Conservation (phyloP, 2,113 vertebrate genomes). For the Formicarius rufipectus region DNA sequence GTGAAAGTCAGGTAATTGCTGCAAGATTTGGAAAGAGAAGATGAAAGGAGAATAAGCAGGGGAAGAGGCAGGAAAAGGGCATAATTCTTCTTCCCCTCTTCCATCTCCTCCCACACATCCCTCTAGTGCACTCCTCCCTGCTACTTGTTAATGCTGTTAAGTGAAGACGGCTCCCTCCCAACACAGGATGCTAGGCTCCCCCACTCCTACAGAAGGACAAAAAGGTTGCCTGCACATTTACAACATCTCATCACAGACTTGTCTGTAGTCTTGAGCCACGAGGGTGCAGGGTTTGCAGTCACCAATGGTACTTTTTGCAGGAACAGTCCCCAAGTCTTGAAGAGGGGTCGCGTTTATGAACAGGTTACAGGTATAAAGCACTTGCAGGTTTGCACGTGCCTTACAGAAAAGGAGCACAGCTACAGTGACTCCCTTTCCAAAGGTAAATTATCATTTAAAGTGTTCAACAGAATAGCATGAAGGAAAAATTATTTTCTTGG, state of each 20-base stretch:
- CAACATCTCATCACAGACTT: neutral
- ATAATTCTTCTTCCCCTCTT: neutral
- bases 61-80: neutral
- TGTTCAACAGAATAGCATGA: neutral
- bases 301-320: neutral
- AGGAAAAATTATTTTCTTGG: neutral
- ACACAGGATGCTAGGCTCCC: neutral
- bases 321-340: neutral
- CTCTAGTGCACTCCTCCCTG: neutral
- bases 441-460: neutral
- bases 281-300: neutral
- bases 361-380: neutral
- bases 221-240: neutral
- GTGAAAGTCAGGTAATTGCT: neutral
- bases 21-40: neutral
- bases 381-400: neutral
- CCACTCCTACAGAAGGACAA: neutral
- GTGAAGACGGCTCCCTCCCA: neutral
- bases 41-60: neutral
- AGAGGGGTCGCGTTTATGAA: neutral
- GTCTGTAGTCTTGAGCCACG: neutral
- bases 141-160: neutral
- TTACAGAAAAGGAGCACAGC: neutral
- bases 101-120: neutral
- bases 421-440: neutral